These are phyloP conservation scores for Pseudococcus jackbeardsleyi DNA, from an alignment of 2,888 invertebrate species.

Conservation along the genomic window DNA sequence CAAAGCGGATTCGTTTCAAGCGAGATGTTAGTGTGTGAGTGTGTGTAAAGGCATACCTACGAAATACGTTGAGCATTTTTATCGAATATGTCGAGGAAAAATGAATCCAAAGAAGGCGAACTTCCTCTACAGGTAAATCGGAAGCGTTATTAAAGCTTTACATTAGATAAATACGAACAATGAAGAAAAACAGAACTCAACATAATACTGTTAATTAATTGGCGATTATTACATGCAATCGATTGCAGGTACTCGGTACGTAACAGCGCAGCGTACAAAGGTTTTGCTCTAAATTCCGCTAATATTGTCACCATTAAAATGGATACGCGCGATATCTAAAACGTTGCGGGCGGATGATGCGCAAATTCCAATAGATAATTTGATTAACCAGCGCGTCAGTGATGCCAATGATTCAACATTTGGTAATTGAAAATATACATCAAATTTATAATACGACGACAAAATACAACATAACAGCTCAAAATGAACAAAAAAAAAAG, in stretches of 20 bases:
- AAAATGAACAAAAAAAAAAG: constrained; percentile 34
- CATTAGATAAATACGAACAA: not conserved
- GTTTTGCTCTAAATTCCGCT: constrained; percentile 48
- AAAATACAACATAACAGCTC: constrained; percentile 35
- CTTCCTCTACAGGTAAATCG: not conserved
- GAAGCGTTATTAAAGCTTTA: not conserved
- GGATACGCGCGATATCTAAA: constrained; percentile 29
- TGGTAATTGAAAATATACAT: constrained; percentile 42
- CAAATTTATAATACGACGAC: constrained; percentile 32
- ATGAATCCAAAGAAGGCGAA: not conserved
- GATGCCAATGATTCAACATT: constrained; percentile 48
- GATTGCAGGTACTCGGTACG: constrained; percentile 49
- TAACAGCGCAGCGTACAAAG: constrained; percentile 51
- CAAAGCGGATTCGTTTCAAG: not conserved
- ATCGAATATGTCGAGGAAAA: not conserved
- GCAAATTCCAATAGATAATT: constrained; percentile 15
- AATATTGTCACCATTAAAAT: constrained; percentile 19
- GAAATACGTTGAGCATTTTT: constrained; percentile 18
- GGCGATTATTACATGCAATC: constrained; percentile 51
- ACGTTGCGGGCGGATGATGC: constrained; percentile 49
- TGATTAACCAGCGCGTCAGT: constrained; percentile 42
- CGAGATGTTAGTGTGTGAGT: not conserved
- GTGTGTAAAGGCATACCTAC: not conserved
- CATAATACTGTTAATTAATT: constrained; percentile 27
- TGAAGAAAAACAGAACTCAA: not conserved